Evolutionary conservation across 1,140 invertebrate genomes (phyloP), one percentile per base, ranked within the genome.

Genomic region (Stegodyphus dumicola): DNA sequence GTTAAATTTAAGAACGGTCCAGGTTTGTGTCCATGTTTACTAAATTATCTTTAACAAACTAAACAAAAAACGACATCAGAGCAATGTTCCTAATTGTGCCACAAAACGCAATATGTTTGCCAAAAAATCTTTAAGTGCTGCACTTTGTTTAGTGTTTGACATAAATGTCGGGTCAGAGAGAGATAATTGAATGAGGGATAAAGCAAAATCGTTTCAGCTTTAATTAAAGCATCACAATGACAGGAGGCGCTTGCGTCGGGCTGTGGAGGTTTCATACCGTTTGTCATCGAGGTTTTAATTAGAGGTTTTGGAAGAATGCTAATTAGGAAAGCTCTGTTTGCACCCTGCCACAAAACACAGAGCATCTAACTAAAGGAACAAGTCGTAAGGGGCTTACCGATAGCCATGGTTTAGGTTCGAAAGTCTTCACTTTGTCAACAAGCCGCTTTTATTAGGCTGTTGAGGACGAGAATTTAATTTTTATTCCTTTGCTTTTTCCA

Each of bases 221-320:
- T 81, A 81, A 81, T 81, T 81, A 81, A 81, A 73, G 69, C 78
- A 73, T 81, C 66, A 81, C 69, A 17, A 48, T 73, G 78, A 73
- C 78, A 81, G 78, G 56, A 56, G 78, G 70, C 67, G 69, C 78
- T 81, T 17, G 67, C 78, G 65, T 67, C 77, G 33, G 33, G 33
- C 33, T 33, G 33, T 33, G 33, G 33, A 33, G 51, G 65, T 49
- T 75, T n/a, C 75, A 56, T 73, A 56, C 66, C 78, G 78, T 81
- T 81, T 81, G 78, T 81, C 78, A 81, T 81, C 69, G 70, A 65
- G 53, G 53, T 81, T 81, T 33, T 81, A 81, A 81, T 81, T 81
- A 81, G 78, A 69, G 78, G 53, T 81, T 81, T 73, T 11, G 54
- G 67, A 81, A 81, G 78, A 81, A 81, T 81, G 70, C 69, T 81